Base-by-base conservation (phyloP, 2,113 vertebrate genomes). In the Tylochromis polylepis region DNA sequence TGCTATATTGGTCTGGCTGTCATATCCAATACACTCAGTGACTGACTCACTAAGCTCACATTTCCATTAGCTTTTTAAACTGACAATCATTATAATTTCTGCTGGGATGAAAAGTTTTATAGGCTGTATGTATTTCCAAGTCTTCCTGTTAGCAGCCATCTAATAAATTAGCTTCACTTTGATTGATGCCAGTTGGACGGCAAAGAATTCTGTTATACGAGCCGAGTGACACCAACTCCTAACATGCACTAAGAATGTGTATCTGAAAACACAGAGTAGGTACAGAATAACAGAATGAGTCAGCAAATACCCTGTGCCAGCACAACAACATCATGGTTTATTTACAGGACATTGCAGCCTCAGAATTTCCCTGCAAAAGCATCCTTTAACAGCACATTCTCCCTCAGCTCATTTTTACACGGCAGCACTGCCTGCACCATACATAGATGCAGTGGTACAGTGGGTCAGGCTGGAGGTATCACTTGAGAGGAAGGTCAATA, bases 21-120 rank as follows among this genome's bases (percentile, higher is more conserved):
- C 55, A 90, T 88, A 91, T 87, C 85, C 51, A 81, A 88, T 81
- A 85, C 90, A 86, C 56, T 83, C 53, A 59, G 87, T 84, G 22
- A 79, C 87, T 53, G 84, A 78, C 43, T 34, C 86, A 20, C 31
- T 43, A 36, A 57, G 84, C 60, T 96, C 88, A 91, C 24, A 89
- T 95, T 93, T 87, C 93, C 81, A 85, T 85, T 90, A 59, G 84
- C 81, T 84, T 79, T 89, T 90, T 81, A 92, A 89, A 89, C n/a
- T 90, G 85, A 87, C 84, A 90, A 81, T 86, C 86, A 85, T 86
- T 81, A 79, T 95, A 41, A 89, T 90, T 95, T 88, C 90, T 89
- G 83, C 38, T 38, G 51, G 77, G 88, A 86, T 93, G 89, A 94
- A 89, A 94, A 53, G 85, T 87, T 95, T 94, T 91, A 94, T 89